A percentile compares a stretch with the other conserved stretches of the same genome.
These are phyloP conservation scores for Anabacerthia variegaticeps DNA, from an alignment of 2,797 vertebrate genomes.

Conservation along the genomic window DNA sequence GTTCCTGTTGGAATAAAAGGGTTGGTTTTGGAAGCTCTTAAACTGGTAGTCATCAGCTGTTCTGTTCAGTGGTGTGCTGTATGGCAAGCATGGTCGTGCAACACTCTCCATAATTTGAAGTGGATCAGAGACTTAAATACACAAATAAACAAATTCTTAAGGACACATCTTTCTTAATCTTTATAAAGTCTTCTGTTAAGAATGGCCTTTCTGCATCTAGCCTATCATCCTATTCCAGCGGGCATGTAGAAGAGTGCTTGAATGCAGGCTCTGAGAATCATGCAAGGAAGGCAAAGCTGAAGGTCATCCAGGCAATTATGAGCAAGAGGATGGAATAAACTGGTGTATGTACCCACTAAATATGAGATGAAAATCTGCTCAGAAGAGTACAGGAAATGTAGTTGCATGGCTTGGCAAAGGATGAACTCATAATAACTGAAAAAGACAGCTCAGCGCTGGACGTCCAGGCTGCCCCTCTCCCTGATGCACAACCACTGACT, in stretches of 20 bases:
- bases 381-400: not conserved
- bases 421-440: not conserved
- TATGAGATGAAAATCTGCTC: not conserved
- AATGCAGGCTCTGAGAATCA: not conserved
- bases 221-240: not conserved
- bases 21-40: not conserved
- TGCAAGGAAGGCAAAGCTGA: not conserved
- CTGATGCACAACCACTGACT: not conserved
- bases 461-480: not conserved
- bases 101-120: not conserved
- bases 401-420: not conserved
- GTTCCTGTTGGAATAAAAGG: not conserved
- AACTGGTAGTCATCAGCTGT: not conserved
- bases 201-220: not conserved
- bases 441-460: not conserved
- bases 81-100: not conserved
- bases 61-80: not conserved
- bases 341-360: not conserved
- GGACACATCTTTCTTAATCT: not conserved
- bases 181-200: not conserved
- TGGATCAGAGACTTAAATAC: not conserved
- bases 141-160: not conserved
- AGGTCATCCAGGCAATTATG: not conserved
- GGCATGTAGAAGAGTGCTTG: not conserved
- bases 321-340: not conserved